A percentile compares a stretch with the other conserved stretches of the same genome.
Conservation (phyloP, 2,113 vertebrate genomes). For the Eulacestoma nigropectus region DNA sequence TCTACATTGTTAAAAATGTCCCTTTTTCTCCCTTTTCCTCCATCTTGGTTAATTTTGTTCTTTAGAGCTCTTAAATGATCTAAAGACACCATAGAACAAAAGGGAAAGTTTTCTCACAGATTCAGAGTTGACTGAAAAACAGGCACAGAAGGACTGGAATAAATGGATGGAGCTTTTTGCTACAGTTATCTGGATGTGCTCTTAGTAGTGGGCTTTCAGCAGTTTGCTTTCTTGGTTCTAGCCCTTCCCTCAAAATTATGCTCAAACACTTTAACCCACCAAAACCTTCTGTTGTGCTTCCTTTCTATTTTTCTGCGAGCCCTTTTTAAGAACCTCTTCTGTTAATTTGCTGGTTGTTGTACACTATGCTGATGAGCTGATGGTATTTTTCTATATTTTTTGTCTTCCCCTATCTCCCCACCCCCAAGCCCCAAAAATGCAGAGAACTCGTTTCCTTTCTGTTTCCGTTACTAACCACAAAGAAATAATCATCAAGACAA, state of each 20-base stretch:
- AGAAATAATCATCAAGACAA: not conserved
- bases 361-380: not conserved
- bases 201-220: not conserved
- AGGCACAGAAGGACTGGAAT: not conserved
- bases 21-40: not conserved
- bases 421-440: not conserved
- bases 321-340: not conserved
- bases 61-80: not conserved
- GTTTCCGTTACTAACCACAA: not conserved
- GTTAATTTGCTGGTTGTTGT: not conserved
- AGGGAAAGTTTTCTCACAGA: not conserved
- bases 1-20: not conserved
- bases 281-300: not conserved
- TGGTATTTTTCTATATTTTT: not conserved
- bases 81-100: not conserved
- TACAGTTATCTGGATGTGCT: not conserved
- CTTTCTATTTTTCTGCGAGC: not conserved
- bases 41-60: not conserved
- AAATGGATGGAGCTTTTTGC: not conserved
- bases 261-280: not conserved
- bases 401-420: not conserved
- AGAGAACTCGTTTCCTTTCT: not conserved
- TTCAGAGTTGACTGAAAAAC: not conserved
- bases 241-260: not conserved
- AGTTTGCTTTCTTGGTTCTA: not conserved